Evolutionary conservation across 1,140 invertebrate genomes (phyloP).

Genomic region (Drosophila nigromelanica): DNA sequence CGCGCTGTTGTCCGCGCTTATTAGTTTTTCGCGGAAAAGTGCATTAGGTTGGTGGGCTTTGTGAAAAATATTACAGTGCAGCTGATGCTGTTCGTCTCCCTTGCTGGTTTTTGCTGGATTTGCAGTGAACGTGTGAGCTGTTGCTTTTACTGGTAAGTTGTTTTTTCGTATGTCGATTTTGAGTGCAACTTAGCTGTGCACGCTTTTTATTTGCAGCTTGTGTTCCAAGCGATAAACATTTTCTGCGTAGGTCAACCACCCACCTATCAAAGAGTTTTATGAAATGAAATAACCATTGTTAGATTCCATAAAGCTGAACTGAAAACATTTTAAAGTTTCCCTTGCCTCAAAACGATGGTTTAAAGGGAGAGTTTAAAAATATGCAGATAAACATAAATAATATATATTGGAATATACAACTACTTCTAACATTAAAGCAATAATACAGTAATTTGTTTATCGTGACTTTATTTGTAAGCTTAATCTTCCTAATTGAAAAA

Average conservation of each 20-base stretch:
- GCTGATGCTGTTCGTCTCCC: conserved; percentile 2
- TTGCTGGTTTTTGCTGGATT: conserved; percentile 42
- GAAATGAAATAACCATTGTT: too few species aligned
- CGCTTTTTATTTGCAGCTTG: conserved; percentile 13
- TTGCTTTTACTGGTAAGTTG: conserved; percentile 5
- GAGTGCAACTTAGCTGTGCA: conserved; percentile 3
- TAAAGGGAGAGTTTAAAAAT: too few species aligned
- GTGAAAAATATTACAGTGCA: conserved; percentile 56
- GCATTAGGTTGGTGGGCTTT: conserved; percentile 52
- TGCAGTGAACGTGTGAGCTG: conserved; percentile 16
- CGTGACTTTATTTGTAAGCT: too few species aligned
- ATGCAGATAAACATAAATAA: too few species aligned
- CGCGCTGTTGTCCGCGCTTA: conserved; percentile 8
- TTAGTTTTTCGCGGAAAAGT: conserved; percentile 64
- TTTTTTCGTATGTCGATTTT: conserved; percentile 21
- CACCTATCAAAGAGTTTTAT: too few species aligned
- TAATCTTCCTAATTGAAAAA: too few species aligned
- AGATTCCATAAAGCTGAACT: too few species aligned
- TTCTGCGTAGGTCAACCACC: not conserved
- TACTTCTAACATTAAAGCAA: too few species aligned
- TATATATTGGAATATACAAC: too few species aligned
- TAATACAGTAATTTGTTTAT: too few species aligned
- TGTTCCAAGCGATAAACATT: not conserved
- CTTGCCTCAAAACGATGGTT: too few species aligned
- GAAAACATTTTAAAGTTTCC: too few species aligned